Evolutionary conservation across 30 jellyfish, hydroid and myxozoan species (phyloP).

Genomic region (Rhopilema esculentum): DNA sequence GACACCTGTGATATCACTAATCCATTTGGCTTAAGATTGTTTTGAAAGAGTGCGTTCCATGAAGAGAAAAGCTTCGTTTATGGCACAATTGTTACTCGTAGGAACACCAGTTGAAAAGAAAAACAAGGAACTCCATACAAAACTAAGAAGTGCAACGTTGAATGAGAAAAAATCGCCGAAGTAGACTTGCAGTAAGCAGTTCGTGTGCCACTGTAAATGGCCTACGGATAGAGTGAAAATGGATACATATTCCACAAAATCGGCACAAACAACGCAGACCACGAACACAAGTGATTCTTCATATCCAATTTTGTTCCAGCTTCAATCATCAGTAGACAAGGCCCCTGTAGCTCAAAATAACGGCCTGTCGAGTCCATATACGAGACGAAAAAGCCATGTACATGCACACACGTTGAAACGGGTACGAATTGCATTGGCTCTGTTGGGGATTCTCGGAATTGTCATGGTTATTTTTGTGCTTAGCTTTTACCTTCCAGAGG

Average conservation of each 20-base stretch:
- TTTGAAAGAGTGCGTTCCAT: neutral
- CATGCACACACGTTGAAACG: slow-evolving; percentile 60
- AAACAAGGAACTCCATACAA: neutral
- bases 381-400: slow-evolving; percentile 43
- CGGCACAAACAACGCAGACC: slow-evolving; percentile 55
- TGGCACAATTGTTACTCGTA: neutral
- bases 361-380: slow-evolving; percentile 39
- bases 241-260: slow-evolving; percentile 22
- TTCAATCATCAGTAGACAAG: slow-evolving; percentile 38
- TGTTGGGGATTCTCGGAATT: slow-evolving; percentile 82
- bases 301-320: slow-evolving; percentile 62
- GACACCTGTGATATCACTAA: neutral
- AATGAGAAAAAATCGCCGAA: neutral
- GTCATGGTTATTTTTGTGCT: slow-evolving; percentile 92
- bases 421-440: slow-evolving; percentile 82
- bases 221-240: neutral
- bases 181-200: neutral
- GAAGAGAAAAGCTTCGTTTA: neutral
- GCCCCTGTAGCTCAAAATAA: slow-evolving; percentile 23
- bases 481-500: slow-evolving; percentile 88
- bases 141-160: too few relatives aligned
- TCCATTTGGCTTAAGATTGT: neutral
- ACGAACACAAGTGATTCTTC: slow-evolving; percentile 64
- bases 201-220: neutral
- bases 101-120: neutral